Evolutionary conservation across 2,888 invertebrate species (phyloP).

Genomic region (Amphipyra tragopoginis): DNA sequence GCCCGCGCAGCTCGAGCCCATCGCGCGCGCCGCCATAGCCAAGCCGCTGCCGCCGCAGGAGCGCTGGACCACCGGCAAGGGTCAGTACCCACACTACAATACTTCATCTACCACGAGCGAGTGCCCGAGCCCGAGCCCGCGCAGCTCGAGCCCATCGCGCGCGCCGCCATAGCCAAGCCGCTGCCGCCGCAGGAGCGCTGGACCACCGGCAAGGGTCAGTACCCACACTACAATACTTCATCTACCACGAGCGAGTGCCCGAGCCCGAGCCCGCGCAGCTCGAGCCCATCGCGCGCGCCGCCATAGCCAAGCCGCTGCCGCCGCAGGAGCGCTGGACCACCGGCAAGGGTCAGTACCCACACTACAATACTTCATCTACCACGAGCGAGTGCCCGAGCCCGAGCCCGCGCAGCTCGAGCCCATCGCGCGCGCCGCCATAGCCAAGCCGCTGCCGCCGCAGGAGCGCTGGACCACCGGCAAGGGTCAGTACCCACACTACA

Average conservation of each 20-base stretch:
- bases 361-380: constrained; percentile 96
- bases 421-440: constrained; percentile 94
- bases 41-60: too few relatives aligned
- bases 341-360: constrained; percentile 55
- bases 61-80: too few relatives aligned
- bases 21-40: too few relatives aligned
- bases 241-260: constrained; percentile 99
- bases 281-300: constrained; percentile 93
- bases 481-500: constrained; percentile 8
- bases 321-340: constrained; percentile 91
- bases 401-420: constrained; percentile 94
- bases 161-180: too few relatives aligned
- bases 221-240: too few relatives aligned
- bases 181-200: too few relatives aligned
- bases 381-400: constrained; percentile 98
- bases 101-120: too few relatives aligned
- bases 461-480: constrained; percentile 90
- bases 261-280: constrained; percentile 96
- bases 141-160: too few relatives aligned
- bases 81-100: too few relatives aligned
- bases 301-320: constrained; percentile 95
- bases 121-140: too few relatives aligned
- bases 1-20: too few relatives aligned
- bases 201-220: too few relatives aligned
- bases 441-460: constrained; percentile 93